Conservation (phyloP, 2,797 vertebrate species). For the Anomalospiza imberbis region DNA sequence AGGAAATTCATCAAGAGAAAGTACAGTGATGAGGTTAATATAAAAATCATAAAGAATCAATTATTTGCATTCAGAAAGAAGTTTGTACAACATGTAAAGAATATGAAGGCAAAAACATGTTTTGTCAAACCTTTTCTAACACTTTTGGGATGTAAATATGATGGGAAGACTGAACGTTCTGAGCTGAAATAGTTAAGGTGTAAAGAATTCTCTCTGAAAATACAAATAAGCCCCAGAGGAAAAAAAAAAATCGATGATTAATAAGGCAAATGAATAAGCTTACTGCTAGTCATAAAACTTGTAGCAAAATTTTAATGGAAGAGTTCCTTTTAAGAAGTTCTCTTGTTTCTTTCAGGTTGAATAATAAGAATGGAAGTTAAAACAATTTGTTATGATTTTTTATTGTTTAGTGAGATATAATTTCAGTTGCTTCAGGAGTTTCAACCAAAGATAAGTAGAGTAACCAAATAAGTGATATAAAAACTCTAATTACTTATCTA, state of each 20-base stretch:
- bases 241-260: background rate
- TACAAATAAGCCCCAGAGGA: background rate
- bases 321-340: background rate
- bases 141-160: background rate
- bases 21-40: background rate
- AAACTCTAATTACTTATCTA: background rate
- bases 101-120: background rate
- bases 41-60: background rate
- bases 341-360: background rate
- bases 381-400: background rate
- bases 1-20: background rate
- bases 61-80: background rate
- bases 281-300: background rate
- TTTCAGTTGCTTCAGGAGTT: background rate
- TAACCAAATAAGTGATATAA: background rate
- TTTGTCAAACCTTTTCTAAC: background rate
- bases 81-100: background rate
- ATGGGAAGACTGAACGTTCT: background rate
- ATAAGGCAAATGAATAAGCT: background rate
- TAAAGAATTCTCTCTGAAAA: background rate
- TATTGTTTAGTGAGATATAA: background rate
- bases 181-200: background rate
- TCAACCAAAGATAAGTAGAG: background rate
- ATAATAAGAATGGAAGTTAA: background rate
- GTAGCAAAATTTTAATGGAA: background rate